A percentile compares a stretch with the other conserved stretches of the same genome.
These are phyloP conservation scores for Lerema accius DNA, from an alignment of 1,140 invertebrate species.

Conservation along the genomic window DNA sequence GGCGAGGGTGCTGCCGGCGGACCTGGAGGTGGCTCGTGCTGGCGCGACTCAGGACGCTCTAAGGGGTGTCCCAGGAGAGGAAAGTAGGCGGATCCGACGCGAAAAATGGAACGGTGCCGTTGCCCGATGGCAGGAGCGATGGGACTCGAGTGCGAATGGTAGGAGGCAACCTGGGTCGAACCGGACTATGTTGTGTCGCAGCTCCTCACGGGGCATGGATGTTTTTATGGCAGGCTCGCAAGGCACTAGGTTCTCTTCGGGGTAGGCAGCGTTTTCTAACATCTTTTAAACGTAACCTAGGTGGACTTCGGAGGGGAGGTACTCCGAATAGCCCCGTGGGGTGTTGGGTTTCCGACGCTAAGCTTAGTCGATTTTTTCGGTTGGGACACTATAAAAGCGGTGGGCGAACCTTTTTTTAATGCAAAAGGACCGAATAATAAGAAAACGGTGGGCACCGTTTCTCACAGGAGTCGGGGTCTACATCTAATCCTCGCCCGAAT, in stretches of 20 bases:
- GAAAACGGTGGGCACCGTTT: conserved; percentile 16
- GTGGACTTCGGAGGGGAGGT: neutral
- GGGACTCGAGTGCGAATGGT: conserved; percentile 15
- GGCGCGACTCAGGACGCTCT: conserved; percentile 15
- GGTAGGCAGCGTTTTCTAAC: neutral
- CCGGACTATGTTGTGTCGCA: conserved; percentile 29
- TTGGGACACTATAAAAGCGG: conserved; percentile 19
- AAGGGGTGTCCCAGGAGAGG: neutral
- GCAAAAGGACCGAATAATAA: conserved; percentile 5
- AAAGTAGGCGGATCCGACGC: neutral
- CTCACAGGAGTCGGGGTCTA: conserved; percentile 31
- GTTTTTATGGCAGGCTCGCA: conserved; percentile 14
- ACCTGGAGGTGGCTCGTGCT: conserved; percentile 46
- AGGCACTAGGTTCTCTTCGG: conserved; percentile 10
- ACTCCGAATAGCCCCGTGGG: neutral
- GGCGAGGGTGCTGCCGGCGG: conserved; percentile 46
- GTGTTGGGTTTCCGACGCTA: neutral
- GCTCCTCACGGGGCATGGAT: conserved; percentile 26
- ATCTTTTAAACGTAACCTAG: conserved; percentile 1
- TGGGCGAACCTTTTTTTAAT: conserved; percentile 22
- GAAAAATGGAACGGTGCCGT: neutral
- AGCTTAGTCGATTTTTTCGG: conserved; percentile 11
- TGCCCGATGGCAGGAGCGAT: conserved; percentile 30
- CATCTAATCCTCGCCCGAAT: conserved; percentile 17
- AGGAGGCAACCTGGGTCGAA: conserved; percentile 20